Percentiles rank a stretch among this genome's conserved stretches.
phyloP scores from a whole-genome alignment of 1,140 invertebrate species.

The Dendroctonus ponderosae region DNA sequence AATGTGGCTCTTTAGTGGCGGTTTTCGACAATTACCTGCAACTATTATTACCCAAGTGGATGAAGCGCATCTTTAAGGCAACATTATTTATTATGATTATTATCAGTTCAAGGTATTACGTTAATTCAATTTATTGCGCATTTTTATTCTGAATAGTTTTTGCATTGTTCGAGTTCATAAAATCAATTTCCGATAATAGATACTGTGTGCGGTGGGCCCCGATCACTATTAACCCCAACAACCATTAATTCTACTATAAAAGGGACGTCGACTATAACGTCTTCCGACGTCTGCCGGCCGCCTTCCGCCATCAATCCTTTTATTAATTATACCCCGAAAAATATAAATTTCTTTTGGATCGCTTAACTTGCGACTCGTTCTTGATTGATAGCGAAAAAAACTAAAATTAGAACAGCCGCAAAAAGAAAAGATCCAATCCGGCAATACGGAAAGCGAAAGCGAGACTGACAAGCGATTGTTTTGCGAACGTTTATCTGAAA shows the following conservation, averaged over 20 bases:
- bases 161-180: too few relatives aligned
- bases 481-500: neutral
- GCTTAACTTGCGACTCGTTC: neutral
- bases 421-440: too few relatives aligned
- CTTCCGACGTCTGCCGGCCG: conserved; percentile 2
- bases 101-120: too few relatives aligned
- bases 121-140: too few relatives aligned
- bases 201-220: neutral
- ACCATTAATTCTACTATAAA: conserved; percentile 16
- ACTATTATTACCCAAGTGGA: too few relatives aligned
- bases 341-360: neutral
- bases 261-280: conserved; percentile 7
- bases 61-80: too few relatives aligned
- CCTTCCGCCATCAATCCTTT: neutral
- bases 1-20: too few relatives aligned
- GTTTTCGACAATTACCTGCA: too few relatives aligned
- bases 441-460: too few relatives aligned
- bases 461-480: neutral
- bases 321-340: conserved; percentile 13
- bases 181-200: conserved; percentile 9
- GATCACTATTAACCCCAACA: conserved; percentile 16
- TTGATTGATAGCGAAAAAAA: neutral
- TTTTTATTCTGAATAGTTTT: too few relatives aligned
- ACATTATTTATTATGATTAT: too few relatives aligned
- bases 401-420: neutral